These are phyloP conservation scores for Sicus ferrugineus DNA, from an alignment of 2,888 invertebrate species.

Conservation along the genomic window DNA sequence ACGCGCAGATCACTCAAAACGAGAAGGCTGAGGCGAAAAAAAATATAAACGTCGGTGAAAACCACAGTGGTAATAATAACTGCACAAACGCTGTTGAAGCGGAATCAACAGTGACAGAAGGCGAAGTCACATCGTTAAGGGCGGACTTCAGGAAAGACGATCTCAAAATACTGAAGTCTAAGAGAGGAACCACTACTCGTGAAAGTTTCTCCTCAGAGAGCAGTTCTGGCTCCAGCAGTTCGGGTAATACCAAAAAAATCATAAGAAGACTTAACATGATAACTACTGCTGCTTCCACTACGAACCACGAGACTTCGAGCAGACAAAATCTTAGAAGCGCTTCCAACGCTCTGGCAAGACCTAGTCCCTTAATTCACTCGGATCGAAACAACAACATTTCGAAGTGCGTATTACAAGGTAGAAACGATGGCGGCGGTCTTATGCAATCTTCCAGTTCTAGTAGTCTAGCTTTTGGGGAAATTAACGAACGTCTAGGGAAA, in stretches of 20 bases:
- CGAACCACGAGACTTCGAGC: slow-evolving; percentile 49
- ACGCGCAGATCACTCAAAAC: slow-evolving; percentile 77
- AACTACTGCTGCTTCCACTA: slow-evolving; percentile 41
- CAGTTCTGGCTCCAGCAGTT: slow-evolving; percentile 43
- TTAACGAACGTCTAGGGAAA: slow-evolving; percentile 57
- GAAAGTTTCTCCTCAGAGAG: slow-evolving; percentile 43
- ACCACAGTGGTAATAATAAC: slow-evolving; percentile 33
- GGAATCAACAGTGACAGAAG: slow-evolving; percentile 34
- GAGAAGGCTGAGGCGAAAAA: slow-evolving; percentile 16
- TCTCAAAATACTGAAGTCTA: slow-evolving; percentile 42
- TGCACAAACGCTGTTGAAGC: slow-evolving; percentile 32
- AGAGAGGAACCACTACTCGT: slow-evolving; percentile 55
- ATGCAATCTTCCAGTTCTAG: slow-evolving; percentile 59
- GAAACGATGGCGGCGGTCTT: slow-evolving; percentile 43
- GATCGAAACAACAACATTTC: slow-evolving; percentile 50
- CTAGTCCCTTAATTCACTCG: slow-evolving; percentile 38
- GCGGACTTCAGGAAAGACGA: background rate
- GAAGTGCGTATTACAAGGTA: slow-evolving; percentile 52
- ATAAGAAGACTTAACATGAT: too few species aligned
- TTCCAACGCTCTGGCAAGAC: slow-evolving; percentile 20
- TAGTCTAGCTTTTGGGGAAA: slow-evolving; percentile 58
- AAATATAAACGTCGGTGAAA: too few species aligned
- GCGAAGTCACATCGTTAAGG: background rate
- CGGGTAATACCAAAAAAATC: slow-evolving; percentile 39
- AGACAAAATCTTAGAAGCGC: slow-evolving; percentile 40